A percentile compares a stretch with the other conserved stretches of the same genome.
Conservation (phyloP, 2,888 invertebrate species). For the Poecilus cupreus region DNA sequence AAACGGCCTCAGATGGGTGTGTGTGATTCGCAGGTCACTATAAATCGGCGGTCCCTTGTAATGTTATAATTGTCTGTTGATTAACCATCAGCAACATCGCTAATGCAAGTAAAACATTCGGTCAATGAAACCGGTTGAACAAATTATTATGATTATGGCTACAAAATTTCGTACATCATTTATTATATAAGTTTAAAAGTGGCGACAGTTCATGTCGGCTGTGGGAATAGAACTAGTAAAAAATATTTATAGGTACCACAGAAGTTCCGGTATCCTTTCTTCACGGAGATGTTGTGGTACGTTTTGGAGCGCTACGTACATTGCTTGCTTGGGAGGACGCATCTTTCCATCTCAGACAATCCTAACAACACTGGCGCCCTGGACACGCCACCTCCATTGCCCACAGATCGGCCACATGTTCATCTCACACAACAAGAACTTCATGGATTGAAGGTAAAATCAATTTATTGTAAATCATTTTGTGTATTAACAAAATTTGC, state of each 20-base stretch:
- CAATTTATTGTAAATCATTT: conserved; percentile 3
- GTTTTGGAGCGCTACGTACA: conserved; percentile 94
- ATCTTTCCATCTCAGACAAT: conserved; percentile 75
- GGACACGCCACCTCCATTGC: conserved; percentile 64
- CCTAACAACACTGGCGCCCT: conserved; percentile 60
- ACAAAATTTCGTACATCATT: too few species aligned
- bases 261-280: conserved; percentile 98
- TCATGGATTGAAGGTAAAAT: conserved; percentile 84
- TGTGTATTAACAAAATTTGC: too few species aligned
- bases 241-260: conserved; percentile 85
- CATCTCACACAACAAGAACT: conserved; percentile 88
- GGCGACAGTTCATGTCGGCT: too few species aligned
- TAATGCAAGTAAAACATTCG: too few species aligned
- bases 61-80: too few species aligned
- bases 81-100: too few species aligned
- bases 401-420: conserved; percentile 76
- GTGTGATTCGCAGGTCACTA: too few species aligned
- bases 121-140: too few species aligned
- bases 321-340: conserved; percentile 88
- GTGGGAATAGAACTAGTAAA: neutral
- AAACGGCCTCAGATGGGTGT: too few species aligned
- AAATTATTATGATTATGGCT: too few species aligned
- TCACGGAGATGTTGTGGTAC: conserved; percentile 99
- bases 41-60: too few species aligned
- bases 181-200: too few species aligned